Evolutionary conservation across 1,140 invertebrate species (phyloP), one percentile per base, ranked within the genome.

Genomic region (Helicoverpa zea): DNA sequence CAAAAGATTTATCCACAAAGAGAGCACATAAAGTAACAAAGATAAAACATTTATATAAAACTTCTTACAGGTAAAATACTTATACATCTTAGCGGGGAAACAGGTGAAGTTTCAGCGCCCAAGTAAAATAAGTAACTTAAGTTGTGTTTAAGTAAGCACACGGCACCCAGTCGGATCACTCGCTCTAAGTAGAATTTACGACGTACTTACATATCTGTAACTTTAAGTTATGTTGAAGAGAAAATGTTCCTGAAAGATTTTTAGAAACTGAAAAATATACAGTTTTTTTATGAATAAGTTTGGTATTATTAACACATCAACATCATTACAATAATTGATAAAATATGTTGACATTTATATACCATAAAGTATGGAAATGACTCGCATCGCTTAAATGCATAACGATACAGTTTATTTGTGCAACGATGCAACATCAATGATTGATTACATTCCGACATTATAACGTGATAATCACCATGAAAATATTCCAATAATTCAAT

Each of bases 71-170:
- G n/a, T 77, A 47, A 63, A 35, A 47, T 77, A 58, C 52, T 58
- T 59, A 74, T 58, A 58, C 23, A 58, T 47, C 35, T 58, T 47
- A 56, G n/a, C 54, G 29, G 66, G 73, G 59, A 51, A 47, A 51
- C 73, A 63, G 70, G 58, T 63, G 43, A 66, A 77, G 75, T 64
- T 77, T 77, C 43, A 77, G 72, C 52, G 54, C 75, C 35, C 47
- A n/a, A 77, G 75, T 66, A 43, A 77, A 77, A 77, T 77, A 77
- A 77, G 75, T 77, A 77, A 66, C 43, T 52, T 51, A 64, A 64
- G 47, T 77, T 77, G 61, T 64, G 58, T 77, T 77, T 77, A 64
- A 77, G 75, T 77, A 54, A 77, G 75, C 59, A 43, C 72, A n/a
- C 54, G 29, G 52, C 30, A 43, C 51, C 18, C 12, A 51, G n/a